These are phyloP conservation scores for Yoshiicerus persimilis DNA, from an alignment of 1,140 invertebrate species.

Conservation along the genomic window DNA sequence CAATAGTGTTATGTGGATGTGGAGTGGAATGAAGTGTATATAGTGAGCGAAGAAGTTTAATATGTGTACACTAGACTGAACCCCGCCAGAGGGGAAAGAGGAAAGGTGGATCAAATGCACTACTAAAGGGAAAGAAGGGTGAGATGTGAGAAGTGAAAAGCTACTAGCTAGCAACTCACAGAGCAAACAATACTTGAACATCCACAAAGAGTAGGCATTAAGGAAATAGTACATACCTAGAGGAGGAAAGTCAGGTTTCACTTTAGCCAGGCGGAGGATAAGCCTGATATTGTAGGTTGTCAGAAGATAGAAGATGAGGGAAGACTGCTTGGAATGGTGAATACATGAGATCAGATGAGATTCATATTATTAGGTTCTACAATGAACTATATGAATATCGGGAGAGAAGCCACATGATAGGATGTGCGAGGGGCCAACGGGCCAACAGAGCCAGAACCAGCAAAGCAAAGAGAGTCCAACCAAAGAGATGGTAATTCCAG, in stretches of 20 bases:
- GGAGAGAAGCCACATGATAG: background rate
- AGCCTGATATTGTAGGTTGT: background rate
- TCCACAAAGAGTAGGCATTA: conserved; percentile 2
- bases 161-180: background rate
- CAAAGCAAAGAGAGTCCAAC: background rate
- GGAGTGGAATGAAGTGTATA: background rate
- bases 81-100: background rate
- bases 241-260: background rate
- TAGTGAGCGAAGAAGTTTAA: background rate
- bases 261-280: background rate
- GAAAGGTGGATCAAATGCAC: conserved; percentile 12
- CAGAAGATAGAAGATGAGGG: background rate
- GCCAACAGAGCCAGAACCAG: background rate
- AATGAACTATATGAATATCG: background rate
- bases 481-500: background rate
- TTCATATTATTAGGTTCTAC: background rate
- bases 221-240: background rate
- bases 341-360: background rate
- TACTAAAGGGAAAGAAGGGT: conserved; percentile 12
- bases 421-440: background rate
- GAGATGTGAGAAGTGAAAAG: no score
- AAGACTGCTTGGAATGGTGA: background rate
- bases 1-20: background rate
- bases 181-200: background rate
- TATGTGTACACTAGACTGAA: background rate